Evolutionary conservation across 2,888 invertebrate species (phyloP), one percentile per base, ranked within the genome.

Genomic region (Drosophila merina): DNA sequence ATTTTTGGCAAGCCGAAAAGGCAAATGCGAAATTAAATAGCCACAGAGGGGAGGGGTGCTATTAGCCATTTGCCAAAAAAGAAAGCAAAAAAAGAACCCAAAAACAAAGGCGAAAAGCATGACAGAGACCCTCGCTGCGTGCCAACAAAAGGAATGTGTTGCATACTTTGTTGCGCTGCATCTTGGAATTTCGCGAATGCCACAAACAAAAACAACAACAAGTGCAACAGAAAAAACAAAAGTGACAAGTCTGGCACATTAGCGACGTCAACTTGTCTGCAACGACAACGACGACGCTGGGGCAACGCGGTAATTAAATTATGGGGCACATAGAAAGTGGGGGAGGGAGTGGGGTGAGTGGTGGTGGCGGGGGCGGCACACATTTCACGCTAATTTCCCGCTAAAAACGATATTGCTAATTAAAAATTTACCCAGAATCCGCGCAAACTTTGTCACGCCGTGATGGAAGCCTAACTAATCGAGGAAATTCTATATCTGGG

Each of bases 131-230:
- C 60, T 20, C 20, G 20, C 20, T 66, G 75, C 63, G 57, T 57
- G 55, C 31, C 45, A 40, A 67, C 47, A 51, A 59, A 42, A 42
- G 60, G 70, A 88, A 88, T 83, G 74, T 74, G 71, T 83, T 86
- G 88, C 88, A 88, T 83, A 83, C 84, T 86, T 86, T 60, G 48
- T 57, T 72, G 82, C 56, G 70, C 55, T 40, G 10, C n/a, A 26
- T 50, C 36, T 57, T 50, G 57, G 59, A 62, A 54, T 68, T 54
- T 55, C 31, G 49, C 49, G 45, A 51, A 59, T 49, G 26, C 2
- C 36, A 56, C 48, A 50, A 48, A 50, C 10, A 40, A 26, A 8
- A 62, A 50, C 14, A 52, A 26, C 38, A 52, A 52, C 45, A 49
- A 38, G 26, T 51, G 40, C 26, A 40, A 14, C 52, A 44, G 44